Conservation (phyloP, 2,888 invertebrate genomes). For the Apeira syringaria region DNA sequence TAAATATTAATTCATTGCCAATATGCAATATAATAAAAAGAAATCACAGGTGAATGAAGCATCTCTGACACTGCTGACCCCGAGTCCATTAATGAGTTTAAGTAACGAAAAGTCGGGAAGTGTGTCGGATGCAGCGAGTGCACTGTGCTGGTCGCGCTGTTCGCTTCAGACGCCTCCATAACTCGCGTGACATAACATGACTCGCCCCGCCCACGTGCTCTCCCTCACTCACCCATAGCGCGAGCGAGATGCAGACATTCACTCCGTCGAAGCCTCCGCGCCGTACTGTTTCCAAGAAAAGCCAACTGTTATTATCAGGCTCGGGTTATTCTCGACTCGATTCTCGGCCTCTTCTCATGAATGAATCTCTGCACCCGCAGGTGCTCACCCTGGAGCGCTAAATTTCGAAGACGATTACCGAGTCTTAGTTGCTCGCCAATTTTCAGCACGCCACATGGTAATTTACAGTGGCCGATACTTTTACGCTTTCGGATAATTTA, state of each 20-base stretch:
- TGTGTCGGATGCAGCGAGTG: constrained; percentile 56
- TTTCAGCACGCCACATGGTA: constrained; percentile 72
- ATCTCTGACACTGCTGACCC: constrained; percentile 45
- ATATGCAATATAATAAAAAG: too few relatives aligned
- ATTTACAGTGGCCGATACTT: constrained; percentile 69
- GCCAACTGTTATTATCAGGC: constrained; percentile 78
- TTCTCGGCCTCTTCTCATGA: constrained; percentile 69
- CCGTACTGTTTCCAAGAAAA: constrained; percentile 76
- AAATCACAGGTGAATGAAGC: not conserved
- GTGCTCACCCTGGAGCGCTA: constrained; percentile 69
- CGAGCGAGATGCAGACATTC: constrained; percentile 59
- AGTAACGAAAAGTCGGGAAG: constrained; percentile 69
- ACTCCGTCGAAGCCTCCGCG: constrained; percentile 75
- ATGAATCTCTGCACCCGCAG: constrained; percentile 74
- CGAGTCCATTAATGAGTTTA: constrained; percentile 50
- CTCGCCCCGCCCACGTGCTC: constrained; percentile 74
- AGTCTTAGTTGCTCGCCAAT: constrained; percentile 67
- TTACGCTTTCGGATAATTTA: constrained; percentile 60
- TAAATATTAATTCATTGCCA: too few relatives aligned
- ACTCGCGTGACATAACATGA: constrained; percentile 68
- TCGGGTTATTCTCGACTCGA: constrained; percentile 75
- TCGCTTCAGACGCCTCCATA: constrained; percentile 57
- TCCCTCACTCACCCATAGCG: constrained; percentile 56
- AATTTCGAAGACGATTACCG: constrained; percentile 68
- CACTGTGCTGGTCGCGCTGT: constrained; percentile 52